Conservation (phyloP, 1,140 invertebrate species). For the Caerostris extrusa region DNA sequence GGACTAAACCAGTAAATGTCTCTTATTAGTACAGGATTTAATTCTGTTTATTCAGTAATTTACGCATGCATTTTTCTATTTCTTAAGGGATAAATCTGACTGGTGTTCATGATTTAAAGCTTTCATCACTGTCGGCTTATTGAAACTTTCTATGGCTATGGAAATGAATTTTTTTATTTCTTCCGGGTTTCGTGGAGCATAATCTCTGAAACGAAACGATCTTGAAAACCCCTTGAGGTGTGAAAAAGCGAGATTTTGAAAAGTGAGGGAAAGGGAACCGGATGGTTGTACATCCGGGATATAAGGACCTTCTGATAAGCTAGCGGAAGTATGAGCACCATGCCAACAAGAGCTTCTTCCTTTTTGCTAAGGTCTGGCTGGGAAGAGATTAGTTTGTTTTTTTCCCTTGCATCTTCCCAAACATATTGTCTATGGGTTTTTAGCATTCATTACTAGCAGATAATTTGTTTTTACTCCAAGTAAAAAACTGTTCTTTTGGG, state of each 20-base stretch:
- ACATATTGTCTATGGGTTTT: background rate
- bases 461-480: too few relatives aligned
- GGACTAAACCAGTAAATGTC: too few relatives aligned
- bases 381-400: background rate
- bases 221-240: background rate
- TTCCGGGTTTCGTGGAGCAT: background rate
- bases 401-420: background rate
- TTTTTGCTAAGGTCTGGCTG: background rate
- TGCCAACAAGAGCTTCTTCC: conserved; percentile 10
- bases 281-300: conserved; percentile 41
- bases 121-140: too few relatives aligned
- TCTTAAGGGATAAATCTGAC: too few relatives aligned
- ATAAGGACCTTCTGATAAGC: background rate
- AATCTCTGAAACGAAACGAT: background rate
- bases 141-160: too few relatives aligned
- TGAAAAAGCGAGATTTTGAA: background rate
- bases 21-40: too few relatives aligned
- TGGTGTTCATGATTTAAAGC: too few relatives aligned
- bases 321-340: background rate
- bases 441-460: too few relatives aligned
- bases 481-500: too few relatives aligned
- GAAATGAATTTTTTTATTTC: background rate
- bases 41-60: too few relatives aligned
- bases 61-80: too few relatives aligned
- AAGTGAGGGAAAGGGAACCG: conserved; percentile 24